These are phyloP conservation scores for Sicus ferrugineus DNA, from an alignment of 2,888 invertebrate species.

Conservation along the genomic window DNA sequence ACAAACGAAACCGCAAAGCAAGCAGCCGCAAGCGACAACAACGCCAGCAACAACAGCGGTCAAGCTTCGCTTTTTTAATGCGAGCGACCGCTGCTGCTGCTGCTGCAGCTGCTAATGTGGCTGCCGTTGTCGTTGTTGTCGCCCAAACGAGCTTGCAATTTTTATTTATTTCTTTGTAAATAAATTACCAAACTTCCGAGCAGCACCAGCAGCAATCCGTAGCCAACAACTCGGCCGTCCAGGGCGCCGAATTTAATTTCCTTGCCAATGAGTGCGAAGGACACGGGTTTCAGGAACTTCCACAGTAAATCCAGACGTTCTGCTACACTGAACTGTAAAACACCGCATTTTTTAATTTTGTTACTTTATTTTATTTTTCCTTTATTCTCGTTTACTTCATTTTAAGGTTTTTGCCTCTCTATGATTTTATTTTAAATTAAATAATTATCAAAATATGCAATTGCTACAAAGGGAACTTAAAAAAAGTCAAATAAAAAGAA, in stretches of 20 bases:
- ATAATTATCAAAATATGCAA: no score
- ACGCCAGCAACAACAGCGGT: conserved; percentile 6
- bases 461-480: no score
- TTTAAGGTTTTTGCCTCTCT: no score
- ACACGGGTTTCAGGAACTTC: conserved; percentile 78
- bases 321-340: conserved; percentile 67
- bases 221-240: conserved; percentile 65
- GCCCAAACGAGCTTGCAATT: background rate
- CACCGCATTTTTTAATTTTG: no score
- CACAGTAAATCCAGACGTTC: conserved; percentile 70
- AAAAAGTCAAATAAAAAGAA: no score
- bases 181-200: conserved; percentile 67
- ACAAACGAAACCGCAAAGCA: conserved; percentile 32
- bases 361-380: no score
- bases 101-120: background rate
- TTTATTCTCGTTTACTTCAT: no score
- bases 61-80: background rate
- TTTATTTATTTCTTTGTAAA: background rate
- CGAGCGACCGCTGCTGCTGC: background rate
- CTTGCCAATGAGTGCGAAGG: conserved; percentile 80
- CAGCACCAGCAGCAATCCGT: conserved; percentile 64
- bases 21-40: conserved; percentile 7
- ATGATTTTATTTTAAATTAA: no score
- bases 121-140: conserved; percentile 18
- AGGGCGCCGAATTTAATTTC: conserved; percentile 72